These are phyloP conservation scores for Apis dorsata DNA, from an alignment of 1,140 invertebrate genomes.

Conservation along the genomic window DNA sequence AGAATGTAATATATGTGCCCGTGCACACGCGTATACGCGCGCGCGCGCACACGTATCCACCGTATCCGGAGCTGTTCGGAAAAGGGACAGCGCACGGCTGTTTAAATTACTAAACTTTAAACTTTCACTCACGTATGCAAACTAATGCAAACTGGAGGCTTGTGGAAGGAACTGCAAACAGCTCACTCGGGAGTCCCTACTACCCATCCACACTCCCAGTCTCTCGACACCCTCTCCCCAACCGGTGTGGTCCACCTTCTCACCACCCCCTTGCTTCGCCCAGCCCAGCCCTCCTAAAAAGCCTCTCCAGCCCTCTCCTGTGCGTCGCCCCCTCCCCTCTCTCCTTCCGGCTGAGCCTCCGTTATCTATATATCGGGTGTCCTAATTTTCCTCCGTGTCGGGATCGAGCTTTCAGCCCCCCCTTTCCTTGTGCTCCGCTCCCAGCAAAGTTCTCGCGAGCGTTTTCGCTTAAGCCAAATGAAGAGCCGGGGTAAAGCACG, in stretches of 20 bases:
- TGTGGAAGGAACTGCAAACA: slow-evolving; percentile 74
- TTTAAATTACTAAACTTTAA: slow-evolving; percentile 76
- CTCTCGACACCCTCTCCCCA: slow-evolving; percentile 59
- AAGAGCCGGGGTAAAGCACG: slow-evolving; percentile 59
- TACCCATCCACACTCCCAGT: slow-evolving; percentile 55
- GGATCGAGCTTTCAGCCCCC: neutral
- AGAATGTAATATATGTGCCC: slow-evolving; percentile 39
- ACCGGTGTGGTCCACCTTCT: neutral
- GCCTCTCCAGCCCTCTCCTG: neutral
- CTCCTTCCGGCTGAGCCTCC: slow-evolving; percentile 9
- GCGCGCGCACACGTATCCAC: slow-evolving; percentile 22
- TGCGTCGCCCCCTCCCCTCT: too few relatives aligned
- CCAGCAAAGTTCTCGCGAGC: slow-evolving; percentile 50
- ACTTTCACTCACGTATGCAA: slow-evolving; percentile 74
- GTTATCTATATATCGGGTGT: slow-evolving; percentile 63
- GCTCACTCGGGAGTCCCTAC: slow-evolving; percentile 70
- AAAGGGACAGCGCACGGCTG: slow-evolving; percentile 66
- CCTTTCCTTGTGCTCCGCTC: too few relatives aligned
- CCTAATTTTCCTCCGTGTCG: slow-evolving; percentile 59
- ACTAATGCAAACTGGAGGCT: slow-evolving; percentile 74
- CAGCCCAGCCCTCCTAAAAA: neutral
- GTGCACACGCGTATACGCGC: slow-evolving; percentile 16
- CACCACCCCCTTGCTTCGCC: neutral
- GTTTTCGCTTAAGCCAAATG: slow-evolving; percentile 67
- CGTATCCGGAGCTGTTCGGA: slow-evolving; percentile 46